phyloP scores from a whole-genome alignment of 1,140 invertebrate genomes.

The Nephotettix cincticeps region DNA sequence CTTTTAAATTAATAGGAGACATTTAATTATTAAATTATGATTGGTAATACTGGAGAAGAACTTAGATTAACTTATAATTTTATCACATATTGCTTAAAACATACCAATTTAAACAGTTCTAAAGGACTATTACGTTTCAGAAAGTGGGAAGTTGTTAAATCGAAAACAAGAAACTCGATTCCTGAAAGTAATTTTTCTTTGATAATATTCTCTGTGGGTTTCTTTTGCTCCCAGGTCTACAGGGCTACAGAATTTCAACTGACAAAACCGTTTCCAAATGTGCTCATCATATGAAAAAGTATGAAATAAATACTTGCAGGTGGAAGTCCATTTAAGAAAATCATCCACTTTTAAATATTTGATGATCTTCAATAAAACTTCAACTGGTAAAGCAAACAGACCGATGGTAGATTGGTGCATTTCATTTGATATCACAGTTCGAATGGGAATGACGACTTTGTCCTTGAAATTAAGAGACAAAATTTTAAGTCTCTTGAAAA shows the following conservation, averaged over 20 bases:
- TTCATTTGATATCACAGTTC: background rate
- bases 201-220: background rate
- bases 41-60: no score
- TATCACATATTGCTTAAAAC: no score
- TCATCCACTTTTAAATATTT: background rate
- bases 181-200: background rate
- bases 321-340: background rate
- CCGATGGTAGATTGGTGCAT: background rate
- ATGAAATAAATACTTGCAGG: slow-evolving; percentile 23
- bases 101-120: no score
- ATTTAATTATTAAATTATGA: no score
- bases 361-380: slow-evolving; percentile 7
- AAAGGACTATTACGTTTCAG: background rate
- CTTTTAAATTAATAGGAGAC: no score
- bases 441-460: background rate
- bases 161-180: background rate
- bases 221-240: background rate
- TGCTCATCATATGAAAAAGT: slow-evolving; percentile 25
- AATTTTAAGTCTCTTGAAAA: background rate
- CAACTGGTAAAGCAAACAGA: slow-evolving; percentile 1
- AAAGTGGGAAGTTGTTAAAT: background rate
- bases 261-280: slow-evolving; percentile 21
- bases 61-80: no score
- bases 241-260: background rate
- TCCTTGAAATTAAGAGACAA: background rate